Evolutionary conservation across 2,113 vertebrate species (phyloP).

Genomic region (Lethenteron camtschaticum): DNA sequence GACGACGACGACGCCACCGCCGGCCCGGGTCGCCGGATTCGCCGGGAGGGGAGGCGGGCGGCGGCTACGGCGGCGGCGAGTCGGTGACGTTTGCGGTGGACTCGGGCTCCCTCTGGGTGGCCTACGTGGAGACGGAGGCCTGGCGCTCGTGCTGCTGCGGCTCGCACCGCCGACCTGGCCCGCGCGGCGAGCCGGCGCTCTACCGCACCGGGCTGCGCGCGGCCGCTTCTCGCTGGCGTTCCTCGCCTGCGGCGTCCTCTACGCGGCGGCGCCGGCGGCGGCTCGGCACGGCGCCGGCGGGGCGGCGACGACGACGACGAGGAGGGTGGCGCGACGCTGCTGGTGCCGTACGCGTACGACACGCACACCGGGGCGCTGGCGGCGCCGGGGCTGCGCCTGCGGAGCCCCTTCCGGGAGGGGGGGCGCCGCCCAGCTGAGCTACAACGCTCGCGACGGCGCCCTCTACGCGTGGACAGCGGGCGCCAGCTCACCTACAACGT

Average conservation of each 20-base stretch:
- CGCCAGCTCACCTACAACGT: slow-evolving; percentile 6
- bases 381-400: not conserved
- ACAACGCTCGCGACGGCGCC: not conserved
- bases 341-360: slow-evolving; percentile 7
- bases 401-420: too few species aligned
- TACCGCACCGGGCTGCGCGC: not conserved
- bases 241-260: slow-evolving; percentile 7
- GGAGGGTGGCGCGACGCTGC: too few species aligned
- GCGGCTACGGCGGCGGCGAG: slow-evolving; percentile 6
- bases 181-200: not conserved
- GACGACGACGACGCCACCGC: too few species aligned
- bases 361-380: slow-evolving; percentile 6
- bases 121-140: slow-evolving; percentile 7
- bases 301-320: too few species aligned
- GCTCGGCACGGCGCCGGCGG: not conserved
- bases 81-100: slow-evolving; percentile 7
- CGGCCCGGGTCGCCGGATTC: too few species aligned
- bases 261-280: not conserved
- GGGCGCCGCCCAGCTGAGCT: slow-evolving; percentile 5
- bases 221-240: slow-evolving; percentile 3
- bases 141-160: not conserved
- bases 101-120: slow-evolving; percentile 7
- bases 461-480: slow-evolving; percentile 9
- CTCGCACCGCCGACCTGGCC: slow-evolving; percentile 6
- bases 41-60: too few species aligned